phyloP scores from a whole-genome alignment of 2,797 vertebrate species.

The Peromyscus eremicus region DNA sequence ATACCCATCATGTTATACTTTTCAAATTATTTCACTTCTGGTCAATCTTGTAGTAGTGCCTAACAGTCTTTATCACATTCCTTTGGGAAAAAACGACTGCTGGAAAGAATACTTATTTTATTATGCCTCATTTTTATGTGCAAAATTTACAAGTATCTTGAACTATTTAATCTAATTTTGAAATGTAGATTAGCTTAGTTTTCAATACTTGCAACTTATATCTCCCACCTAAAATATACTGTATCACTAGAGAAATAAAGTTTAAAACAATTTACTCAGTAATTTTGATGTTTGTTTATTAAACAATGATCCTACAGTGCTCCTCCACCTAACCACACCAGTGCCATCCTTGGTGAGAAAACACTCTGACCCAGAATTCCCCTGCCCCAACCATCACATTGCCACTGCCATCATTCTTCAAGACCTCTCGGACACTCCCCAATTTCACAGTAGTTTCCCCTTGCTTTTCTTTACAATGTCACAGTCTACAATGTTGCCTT shows the following conservation, averaged over 20 bases:
- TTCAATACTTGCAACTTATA: background rate
- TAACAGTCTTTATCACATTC: background rate
- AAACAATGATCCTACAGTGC: background rate
- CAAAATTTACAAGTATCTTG: constrained; percentile 6
- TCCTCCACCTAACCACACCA: background rate
- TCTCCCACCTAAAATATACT: background rate
- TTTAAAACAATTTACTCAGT: background rate
- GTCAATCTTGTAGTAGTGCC: background rate
- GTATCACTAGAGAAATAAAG: background rate
- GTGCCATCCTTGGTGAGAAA: background rate
- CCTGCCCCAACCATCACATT: accelerated
- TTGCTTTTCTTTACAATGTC: background rate
- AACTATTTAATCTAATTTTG: constrained; percentile 63
- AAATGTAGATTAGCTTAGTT: constrained; percentile 43
- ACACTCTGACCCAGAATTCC: background rate
- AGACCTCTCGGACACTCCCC: background rate
- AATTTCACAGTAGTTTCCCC: background rate
- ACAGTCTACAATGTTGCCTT: background rate
- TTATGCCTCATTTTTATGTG: constrained; percentile 33
- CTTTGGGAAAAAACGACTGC: constrained; percentile 10
- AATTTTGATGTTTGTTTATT: constrained; percentile 27
- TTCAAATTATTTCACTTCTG: constrained; percentile 3
- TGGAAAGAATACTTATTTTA: constrained; percentile 21
- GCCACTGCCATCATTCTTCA: background rate
- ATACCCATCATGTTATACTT: background rate